These are phyloP conservation scores for Apteryx mantelli DNA, from an alignment of 2,113 vertebrate genomes.

Conservation along the genomic window DNA sequence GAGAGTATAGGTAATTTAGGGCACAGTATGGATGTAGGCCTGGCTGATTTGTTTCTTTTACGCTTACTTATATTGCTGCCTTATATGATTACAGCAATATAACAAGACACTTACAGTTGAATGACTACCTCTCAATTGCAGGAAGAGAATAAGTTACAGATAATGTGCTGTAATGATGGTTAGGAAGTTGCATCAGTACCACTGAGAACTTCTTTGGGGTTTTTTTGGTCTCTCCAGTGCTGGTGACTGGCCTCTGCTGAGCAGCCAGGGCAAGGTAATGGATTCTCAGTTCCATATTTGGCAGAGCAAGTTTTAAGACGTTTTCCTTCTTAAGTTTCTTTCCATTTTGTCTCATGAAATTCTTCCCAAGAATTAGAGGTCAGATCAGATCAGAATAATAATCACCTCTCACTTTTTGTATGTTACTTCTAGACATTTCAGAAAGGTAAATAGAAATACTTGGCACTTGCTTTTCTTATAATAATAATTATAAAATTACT, in stretches of 20 bases:
- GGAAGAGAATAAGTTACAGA: background rate
- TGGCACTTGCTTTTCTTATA: background rate
- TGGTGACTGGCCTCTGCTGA: background rate
- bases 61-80: background rate
- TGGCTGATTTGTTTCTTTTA: background rate
- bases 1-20: background rate
- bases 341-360: background rate
- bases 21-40: background rate
- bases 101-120: background rate
- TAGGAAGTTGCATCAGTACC: background rate
- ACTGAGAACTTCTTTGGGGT: background rate
- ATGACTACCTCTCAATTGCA: background rate
- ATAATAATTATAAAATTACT: background rate
- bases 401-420: background rate
- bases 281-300: background rate
- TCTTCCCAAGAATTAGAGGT: background rate
- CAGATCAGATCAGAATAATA: background rate
- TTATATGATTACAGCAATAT: background rate
- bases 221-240: background rate
- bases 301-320: background rate
- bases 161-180: background rate
- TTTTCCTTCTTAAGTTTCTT: background rate
- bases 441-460: background rate
- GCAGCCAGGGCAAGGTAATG: background rate
- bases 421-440: background rate